A percentile compares a stretch with the other conserved stretches of the same genome.
Evolutionary conservation across 2,888 invertebrate genomes (phyloP).

Genomic region (Cotesia congregata): DNA sequence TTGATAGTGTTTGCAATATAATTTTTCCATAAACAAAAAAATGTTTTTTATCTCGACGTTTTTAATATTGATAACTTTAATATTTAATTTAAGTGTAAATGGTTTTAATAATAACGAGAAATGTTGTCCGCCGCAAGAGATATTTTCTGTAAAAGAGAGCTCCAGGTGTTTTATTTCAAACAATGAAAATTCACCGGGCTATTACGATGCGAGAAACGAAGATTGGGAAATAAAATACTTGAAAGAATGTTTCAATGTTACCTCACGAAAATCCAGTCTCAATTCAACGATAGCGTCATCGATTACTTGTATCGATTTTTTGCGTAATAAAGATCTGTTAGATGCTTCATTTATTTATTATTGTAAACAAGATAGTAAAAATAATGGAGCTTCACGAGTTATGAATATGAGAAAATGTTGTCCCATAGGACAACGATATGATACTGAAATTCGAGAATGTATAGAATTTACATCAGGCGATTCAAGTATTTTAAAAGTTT

Average conservation of each 20-base stretch:
- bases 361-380: slow-evolving; percentile 42
- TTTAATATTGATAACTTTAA: slow-evolving; percentile 2
- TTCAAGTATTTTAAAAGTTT: slow-evolving; percentile 20
- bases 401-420: slow-evolving; percentile 53
- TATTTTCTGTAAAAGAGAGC: slow-evolving; percentile 45
- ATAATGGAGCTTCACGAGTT: slow-evolving; percentile 41
- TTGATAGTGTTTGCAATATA: not conserved
- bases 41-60: not conserved
- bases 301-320: slow-evolving; percentile 53
- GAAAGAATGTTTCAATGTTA: slow-evolving; percentile 24
- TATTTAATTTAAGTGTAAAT: not conserved
- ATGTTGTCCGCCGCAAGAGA: slow-evolving; percentile 51
- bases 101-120: slow-evolving; percentile 22
- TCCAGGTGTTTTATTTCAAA: slow-evolving; percentile 37
- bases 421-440: slow-evolving; percentile 42
- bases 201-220: slow-evolving; percentile 17
- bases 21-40: not conserved
- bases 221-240: slow-evolving; percentile 13
- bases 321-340: slow-evolving; percentile 38
- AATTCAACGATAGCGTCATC: slow-evolving; percentile 31
- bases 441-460: slow-evolving; percentile 46
- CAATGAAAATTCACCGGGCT: slow-evolving; percentile 19
- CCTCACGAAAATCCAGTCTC: slow-evolving; percentile 30
- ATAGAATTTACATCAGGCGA: slow-evolving; percentile 7
- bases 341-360: slow-evolving; percentile 47